Base-by-base conservation (phyloP, 2,888 invertebrate genomes). In the Camponotus fellah region DNA sequence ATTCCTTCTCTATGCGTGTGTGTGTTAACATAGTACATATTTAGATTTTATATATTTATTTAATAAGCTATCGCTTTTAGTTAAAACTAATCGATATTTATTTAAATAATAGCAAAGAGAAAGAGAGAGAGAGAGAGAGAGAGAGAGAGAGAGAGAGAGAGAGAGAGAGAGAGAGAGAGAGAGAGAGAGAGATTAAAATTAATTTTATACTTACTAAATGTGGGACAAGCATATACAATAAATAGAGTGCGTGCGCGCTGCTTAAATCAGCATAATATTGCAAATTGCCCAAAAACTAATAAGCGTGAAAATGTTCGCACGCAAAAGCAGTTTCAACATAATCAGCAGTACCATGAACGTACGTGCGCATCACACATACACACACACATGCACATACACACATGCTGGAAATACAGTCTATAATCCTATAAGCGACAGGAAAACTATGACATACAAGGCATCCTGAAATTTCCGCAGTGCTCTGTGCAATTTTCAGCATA, bases 251-350 rank as follows among this genome's bases (percentile, higher is more conserved):
- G 8, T 62, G 14, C 32, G 21, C 6, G 14, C n/a, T 77, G n/a
- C 8, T 37, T 34, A 21, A 43, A 79, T 10, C 58, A 43, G 58
- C 34, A 10, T 46, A 34, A 71, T 10, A 34, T 37, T 72, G 72
- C 21, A 68, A 69, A 68, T 43, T 69, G n/a, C 4, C 17, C 46
- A 60, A 79, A 79, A 79, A 72, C 6, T 79, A 79, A 46, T 72
- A 79, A 34, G 21, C 37, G 34, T 21, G 46, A 71, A 60, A 60
- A 79, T 43, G 5, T 58, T 60, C 43, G 0, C 21, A 32, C 17
- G 21, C 43, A n/a, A 32, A 21, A 58, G 32, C 21, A 34, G 58
- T 56, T 77, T 66, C 49, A 66, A 32, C 17, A 46, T 60, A 79
- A 79, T 46, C 72, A 37, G 34, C 60, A 60, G 46, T 72, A 40